Evolutionary conservation across 2,113 vertebrate species (phyloP), one percentile per base, ranked within the genome.

Genomic region (Pteropus alecto): DNA sequence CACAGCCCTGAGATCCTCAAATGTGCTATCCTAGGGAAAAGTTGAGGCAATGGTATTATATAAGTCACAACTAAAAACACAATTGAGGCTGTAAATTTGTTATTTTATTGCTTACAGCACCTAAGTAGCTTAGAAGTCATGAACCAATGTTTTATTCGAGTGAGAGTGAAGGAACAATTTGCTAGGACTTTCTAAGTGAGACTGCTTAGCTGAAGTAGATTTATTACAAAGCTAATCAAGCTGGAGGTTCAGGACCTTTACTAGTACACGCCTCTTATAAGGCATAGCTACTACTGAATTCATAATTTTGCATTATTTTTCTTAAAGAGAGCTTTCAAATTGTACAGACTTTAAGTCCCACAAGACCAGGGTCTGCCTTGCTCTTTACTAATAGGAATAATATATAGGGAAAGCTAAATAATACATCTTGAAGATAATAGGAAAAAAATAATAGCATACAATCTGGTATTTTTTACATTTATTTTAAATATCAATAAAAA

Each of bases 1-100:
- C 88, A 91, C 87, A 86, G 65, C 77, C 63, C 88, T 61, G 85
- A 96, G 93, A 79, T 87, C 76, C 90, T 94, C 91, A 95, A 54
- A 91, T 26, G 35, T 77, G 76, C 90, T 96, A 30, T 90, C 51
- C 73, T 43, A 14, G 38, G 38, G 51, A 85, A 87, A 94, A 89
- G 77, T 61, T 18, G 10, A 93, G 86, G 77, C 76, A 74, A 48
- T 70, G 54, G 13, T 84, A 63, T 91, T 68, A 74, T 56, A 5
- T 38, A 92, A 87, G 76, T 94, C 7, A 41, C 24, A 74, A 63
- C 77, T 21, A 35, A 91, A 63, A 94, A 22, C 70, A 68, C 0
- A 0, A 86, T 41, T 2, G 26, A 21, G 1, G 11, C 14, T 61
- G 21, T 21, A 87, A 38, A 88, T 86, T 81, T 96, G 63, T 43